Evolutionary conservation across 2,797 vertebrate genomes (phyloP).

Genomic region (Spizella passerina): DNA sequence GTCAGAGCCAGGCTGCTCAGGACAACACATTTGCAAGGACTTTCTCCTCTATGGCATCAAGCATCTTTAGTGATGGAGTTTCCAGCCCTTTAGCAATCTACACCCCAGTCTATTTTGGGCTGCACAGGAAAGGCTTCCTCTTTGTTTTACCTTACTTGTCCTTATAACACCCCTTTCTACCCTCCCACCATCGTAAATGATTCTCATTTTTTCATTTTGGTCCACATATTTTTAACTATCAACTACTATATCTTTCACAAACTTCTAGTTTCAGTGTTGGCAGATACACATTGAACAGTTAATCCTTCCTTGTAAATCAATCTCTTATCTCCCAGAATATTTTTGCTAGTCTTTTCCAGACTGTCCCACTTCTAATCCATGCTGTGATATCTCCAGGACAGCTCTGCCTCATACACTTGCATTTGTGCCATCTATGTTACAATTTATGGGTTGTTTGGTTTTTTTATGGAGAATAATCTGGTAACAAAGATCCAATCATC

Average conservation of each 20-base stretch:
- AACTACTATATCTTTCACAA: background rate
- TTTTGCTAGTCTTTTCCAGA: background rate
- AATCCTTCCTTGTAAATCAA: conserved; percentile 19
- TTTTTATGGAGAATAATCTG: background rate
- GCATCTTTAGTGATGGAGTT: background rate
- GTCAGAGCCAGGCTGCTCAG: background rate
- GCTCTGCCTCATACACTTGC: background rate
- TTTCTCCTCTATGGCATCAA: background rate
- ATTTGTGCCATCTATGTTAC: background rate
- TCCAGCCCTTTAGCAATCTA: background rate
- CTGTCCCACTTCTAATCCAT: background rate
- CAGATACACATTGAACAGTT: background rate
- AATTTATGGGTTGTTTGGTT: background rate
- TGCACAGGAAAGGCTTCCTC: conserved; percentile 5
- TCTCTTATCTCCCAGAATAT: background rate
- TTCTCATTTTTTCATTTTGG: background rate
- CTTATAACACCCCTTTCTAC: background rate
- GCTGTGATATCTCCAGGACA: background rate
- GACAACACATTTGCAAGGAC: background rate
- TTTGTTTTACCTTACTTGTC: conserved; percentile 2
- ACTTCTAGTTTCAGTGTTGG: background rate
- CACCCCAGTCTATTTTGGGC: background rate
- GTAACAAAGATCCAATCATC: background rate
- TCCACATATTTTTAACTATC: background rate
- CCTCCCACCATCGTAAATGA: background rate